A percentile compares a stretch with the other conserved stretches of the same genome.
These are phyloP conservation scores for Actenoides hombroni DNA, from an alignment of 2,113 vertebrate species.

Conservation along the genomic window DNA sequence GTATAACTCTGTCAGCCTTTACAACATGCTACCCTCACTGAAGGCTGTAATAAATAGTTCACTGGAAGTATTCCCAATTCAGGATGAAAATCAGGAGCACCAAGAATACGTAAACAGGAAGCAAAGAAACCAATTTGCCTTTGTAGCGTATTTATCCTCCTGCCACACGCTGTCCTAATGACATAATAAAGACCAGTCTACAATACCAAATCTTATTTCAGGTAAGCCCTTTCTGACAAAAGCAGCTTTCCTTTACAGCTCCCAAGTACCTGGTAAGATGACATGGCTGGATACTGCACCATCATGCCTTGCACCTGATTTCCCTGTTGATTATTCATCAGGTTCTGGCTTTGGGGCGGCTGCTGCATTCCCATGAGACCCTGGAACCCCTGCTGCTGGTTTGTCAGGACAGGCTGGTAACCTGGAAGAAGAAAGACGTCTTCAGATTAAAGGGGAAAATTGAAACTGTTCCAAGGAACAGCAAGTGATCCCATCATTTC, in stretches of 20 bases:
- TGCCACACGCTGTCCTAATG: not conserved
- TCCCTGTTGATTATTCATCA: slow-evolving; percentile 80
- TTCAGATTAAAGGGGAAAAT: not conserved
- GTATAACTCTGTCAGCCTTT: not conserved
- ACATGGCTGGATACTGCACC: slow-evolving; percentile 86
- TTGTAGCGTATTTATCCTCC: not conserved
- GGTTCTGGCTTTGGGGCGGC: slow-evolving; percentile 81
- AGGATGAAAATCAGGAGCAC: not conserved
- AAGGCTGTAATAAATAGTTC: slow-evolving; percentile 1
- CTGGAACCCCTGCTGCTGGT: slow-evolving; percentile 83
- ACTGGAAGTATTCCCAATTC: not conserved
- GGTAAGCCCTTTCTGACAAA: not conserved
- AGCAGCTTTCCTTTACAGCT: not conserved
- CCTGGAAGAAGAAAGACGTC: slow-evolving; percentile 66
- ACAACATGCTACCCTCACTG: not conserved
- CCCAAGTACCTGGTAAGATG: slow-evolving; percentile 86
- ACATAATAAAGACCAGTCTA: not conserved
- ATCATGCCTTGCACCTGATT: slow-evolving; percentile 83
- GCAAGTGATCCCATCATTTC: not conserved
- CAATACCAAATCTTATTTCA: not conserved
- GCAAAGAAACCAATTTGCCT: not conserved
- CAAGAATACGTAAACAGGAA: not conserved
- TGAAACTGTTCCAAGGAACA: not conserved
- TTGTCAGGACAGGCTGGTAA: slow-evolving; percentile 80
- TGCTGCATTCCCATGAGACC: slow-evolving; percentile 83